phyloP scores from a whole-genome alignment of 2,113 vertebrate species.

The Lepus americanus region DNA sequence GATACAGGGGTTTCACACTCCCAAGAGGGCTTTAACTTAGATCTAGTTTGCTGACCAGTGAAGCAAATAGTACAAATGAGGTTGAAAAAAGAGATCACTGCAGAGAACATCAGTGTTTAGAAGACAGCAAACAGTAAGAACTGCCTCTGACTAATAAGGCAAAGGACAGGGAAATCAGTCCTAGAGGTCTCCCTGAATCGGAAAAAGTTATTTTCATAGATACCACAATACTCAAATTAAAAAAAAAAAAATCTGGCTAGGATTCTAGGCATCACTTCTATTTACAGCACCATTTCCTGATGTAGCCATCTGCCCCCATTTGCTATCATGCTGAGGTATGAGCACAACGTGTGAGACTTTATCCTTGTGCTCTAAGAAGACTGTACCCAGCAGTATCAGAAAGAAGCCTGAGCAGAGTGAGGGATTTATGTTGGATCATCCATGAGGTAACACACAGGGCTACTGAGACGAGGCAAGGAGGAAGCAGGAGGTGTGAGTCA shows the following conservation, averaged over 20 bases:
- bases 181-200: background rate
- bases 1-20: background rate
- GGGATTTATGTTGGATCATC: background rate
- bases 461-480: background rate
- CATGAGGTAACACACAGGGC: background rate
- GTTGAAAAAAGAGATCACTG: background rate
- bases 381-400: background rate
- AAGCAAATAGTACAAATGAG: background rate
- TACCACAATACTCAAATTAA: background rate
- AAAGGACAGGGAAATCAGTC: background rate
- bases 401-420: background rate
- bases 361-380: background rate
- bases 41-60: background rate
- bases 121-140: background rate
- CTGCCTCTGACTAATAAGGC: background rate
- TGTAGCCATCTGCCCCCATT: background rate
- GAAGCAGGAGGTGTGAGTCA: background rate
- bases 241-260: background rate
- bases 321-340: too few relatives aligned
- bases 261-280: background rate
- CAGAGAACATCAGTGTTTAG: background rate
- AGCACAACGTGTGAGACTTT: background rate
- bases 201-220: background rate
- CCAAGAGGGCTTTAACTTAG: background rate
- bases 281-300: background rate